Evolutionary conservation across 2,797 vertebrate species (phyloP).

Genomic region (Carapus acus): DNA sequence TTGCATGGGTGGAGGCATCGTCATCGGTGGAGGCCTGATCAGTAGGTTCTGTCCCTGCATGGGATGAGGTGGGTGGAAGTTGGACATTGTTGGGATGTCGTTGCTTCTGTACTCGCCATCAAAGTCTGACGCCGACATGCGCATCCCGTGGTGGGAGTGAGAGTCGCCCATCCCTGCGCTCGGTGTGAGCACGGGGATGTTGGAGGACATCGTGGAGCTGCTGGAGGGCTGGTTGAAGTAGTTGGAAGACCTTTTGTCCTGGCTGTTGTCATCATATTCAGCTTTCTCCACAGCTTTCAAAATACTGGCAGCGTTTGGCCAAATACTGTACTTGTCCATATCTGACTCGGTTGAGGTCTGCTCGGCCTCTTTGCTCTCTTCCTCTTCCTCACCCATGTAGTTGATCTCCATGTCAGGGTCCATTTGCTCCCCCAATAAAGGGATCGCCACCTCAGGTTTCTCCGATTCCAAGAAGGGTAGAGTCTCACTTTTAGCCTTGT

Average conservation of each 20-base stretch:
- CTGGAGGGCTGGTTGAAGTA: constrained; percentile 61
- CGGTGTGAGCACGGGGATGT: constrained; percentile 68
- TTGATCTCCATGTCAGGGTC: constrained; percentile 71
- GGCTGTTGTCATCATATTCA: constrained; percentile 64
- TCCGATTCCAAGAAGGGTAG: constrained; percentile 63
- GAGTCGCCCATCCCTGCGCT: constrained; percentile 55
- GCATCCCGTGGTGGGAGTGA: constrained; percentile 61
- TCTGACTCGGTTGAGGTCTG: constrained; percentile 54
- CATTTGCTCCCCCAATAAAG: constrained; percentile 73
- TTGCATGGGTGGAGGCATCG: constrained; percentile 65
- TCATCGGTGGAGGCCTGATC: constrained; percentile 63
- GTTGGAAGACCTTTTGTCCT: constrained; percentile 60
- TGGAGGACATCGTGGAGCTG: constrained; percentile 47
- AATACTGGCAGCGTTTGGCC: constrained; percentile 78
- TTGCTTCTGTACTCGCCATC: constrained; percentile 65
- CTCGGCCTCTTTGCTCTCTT: constrained; percentile 45
- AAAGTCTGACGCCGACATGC: constrained; percentile 51
- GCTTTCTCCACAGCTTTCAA: constrained; percentile 67
- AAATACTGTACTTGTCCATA: constrained; percentile 72
- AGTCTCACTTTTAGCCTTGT: constrained; percentile 60
- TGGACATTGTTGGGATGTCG: constrained; percentile 63
- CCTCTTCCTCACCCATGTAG: constrained; percentile 58
- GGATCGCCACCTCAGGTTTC: constrained; percentile 69
- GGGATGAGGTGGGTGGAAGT: constrained; percentile 54
- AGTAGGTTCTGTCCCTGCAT: constrained; percentile 63